Evolutionary conservation across 2,888 invertebrate genomes (phyloP), one percentile per base, ranked within the genome.

Genomic region (Cordilura impudica): DNA sequence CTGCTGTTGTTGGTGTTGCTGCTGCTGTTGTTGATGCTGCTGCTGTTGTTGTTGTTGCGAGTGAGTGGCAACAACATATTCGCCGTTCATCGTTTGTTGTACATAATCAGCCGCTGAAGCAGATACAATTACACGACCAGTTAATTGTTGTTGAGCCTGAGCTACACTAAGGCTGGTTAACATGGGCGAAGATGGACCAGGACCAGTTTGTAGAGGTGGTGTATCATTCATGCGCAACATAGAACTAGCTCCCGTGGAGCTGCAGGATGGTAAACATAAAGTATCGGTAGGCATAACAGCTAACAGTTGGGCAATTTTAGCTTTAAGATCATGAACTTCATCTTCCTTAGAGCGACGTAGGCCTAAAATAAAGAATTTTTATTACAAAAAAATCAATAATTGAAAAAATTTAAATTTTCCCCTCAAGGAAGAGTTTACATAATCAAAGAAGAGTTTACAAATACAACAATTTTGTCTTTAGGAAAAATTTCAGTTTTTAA

Each of bases 221-320:
- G 88, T 89, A 82, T 92, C 91, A 63, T 90, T 91, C 86, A 93
- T 90, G 70, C 93, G 92, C 81, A 93, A 91, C 88, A 93, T 92
- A 77, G 93, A 92, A 85, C 92, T 92, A 23, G 85, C 83, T 16
- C 87, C 87, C 61, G 91, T 90, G 81, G 91, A 91, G 71, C 91
- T 91, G 81, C 92, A 91, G 51, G 91, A 89, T 69, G 91, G 90
- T 78, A 91, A 85, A 83, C 92, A 92, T 86, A 93, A 92, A 66
- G 92, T 91, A 86, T 95, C 95, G 45, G 85, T 86, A 19, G 90
- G 90, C 95, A 97, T 96, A 81, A 98, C 96, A 23, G 98, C 98
- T 90, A 98, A 91, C 88, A 98, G 94, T 91, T 98, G 98, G 80
- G 97, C 97, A 89, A 96, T 94, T 91, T 96, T 95, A 77, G 94